Base-by-base conservation (phyloP, 2,113 vertebrate genomes). In the Arenaria interpres region DNA sequence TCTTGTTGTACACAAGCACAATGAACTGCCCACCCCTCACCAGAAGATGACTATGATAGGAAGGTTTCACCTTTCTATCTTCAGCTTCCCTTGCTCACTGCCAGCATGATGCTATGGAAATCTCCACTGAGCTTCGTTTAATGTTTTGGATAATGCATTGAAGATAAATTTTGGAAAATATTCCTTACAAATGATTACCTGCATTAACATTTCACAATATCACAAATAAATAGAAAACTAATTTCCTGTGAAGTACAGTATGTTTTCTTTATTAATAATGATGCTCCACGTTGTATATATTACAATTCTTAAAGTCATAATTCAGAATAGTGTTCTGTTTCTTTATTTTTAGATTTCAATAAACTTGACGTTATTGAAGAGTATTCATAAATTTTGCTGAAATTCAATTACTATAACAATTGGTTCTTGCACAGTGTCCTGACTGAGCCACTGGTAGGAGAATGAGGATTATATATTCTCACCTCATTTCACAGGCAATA, bases 401-500 rank as follows among this genome's bases (percentile, higher is more conserved):
- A 94, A 85, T 83, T 80, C 81, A 68, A 78, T 78, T 53, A 84
- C 28, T 88, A 0, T 48, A 90, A 37, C 56, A 27, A 78, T 94
- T 89, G 92, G 86, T 75, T 97, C 88, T 92, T 91, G 53, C 92
- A 78, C 27, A 59, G 37, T 84, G 51, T 85, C 60, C 78, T 81
- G 28, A 23, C 59, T 82, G 41, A 93, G 60, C 46, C 64, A 63
- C 25, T 64, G 76, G 83, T 92, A 87, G 85, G 86, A 92, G 53
- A 66, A 85, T 62, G 74, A 94, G 92, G 90, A 95, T 96, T 95
- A 97, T 92, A 95, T 90, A 94, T 77, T 94, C 90, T 94, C 93
- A 96, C 96, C 79, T 97, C 93, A 92, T 96, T 96, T 94, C 96
- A 94, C 88, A 93, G 73, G 85, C 79, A 96, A 72, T 96, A 96